These are phyloP conservation scores for Seriola dumerili DNA, from an alignment of 2,113 vertebrate species.

Conservation along the genomic window DNA sequence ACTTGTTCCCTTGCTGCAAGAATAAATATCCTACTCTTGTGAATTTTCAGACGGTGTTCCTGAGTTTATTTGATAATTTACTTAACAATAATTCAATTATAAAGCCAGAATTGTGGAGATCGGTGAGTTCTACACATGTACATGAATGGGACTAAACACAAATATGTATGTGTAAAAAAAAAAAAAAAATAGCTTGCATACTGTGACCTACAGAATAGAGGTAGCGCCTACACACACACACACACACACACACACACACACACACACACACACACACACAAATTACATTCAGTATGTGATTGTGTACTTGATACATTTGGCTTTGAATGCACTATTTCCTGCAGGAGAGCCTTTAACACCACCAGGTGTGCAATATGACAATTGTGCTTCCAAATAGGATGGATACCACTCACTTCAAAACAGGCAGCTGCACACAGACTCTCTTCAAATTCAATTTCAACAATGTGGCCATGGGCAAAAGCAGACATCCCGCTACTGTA, in stretches of 20 bases:
- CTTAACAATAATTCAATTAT: not conserved
- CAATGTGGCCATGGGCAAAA: constrained; percentile 55
- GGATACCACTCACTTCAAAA: constrained; percentile 40
- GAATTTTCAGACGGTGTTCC: too few relatives aligned
- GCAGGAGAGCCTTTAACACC: constrained; percentile 41
- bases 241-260: not conserved
- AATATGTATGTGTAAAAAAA: not conserved
- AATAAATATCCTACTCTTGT: too few relatives aligned
- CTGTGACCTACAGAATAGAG: not conserved
- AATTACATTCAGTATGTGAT: not conserved
- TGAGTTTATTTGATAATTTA: too few relatives aligned
- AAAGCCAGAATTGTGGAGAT: not conserved
- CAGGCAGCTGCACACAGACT: constrained; percentile 13
- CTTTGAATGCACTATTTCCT: constrained; percentile 2
- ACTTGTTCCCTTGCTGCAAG: too few relatives aligned
- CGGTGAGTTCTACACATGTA: not conserved
- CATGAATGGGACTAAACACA: not conserved
- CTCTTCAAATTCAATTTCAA: constrained; percentile 64
- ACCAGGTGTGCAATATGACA: constrained; percentile 46
- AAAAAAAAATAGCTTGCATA: not conserved
- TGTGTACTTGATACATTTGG: constrained; percentile 27
- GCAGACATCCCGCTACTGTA: constrained; percentile 36
- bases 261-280: not conserved
- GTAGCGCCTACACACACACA: not conserved
- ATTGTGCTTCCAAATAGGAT: constrained; percentile 44